These are phyloP conservation scores for Philereme transversata DNA, from an alignment of 2,888 invertebrate genomes.

Conservation along the genomic window DNA sequence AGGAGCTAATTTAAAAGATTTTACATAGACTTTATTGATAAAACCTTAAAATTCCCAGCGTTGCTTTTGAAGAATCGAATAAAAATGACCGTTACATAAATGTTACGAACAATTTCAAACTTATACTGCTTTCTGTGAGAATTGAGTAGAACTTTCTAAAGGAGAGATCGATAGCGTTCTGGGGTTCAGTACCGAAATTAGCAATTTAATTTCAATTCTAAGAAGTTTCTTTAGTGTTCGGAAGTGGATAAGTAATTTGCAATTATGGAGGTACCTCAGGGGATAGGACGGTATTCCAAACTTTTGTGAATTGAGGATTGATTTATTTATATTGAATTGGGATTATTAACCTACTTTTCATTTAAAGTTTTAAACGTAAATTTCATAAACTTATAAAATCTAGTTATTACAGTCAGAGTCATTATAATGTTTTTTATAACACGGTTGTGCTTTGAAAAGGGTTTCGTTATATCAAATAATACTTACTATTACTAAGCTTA, in stretches of 20 bases:
- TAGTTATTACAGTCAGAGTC: too few relatives aligned
- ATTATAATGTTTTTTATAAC: too few relatives aligned
- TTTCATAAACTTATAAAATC: too few relatives aligned
- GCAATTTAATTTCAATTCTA: constrained; percentile 71
- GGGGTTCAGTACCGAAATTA: constrained; percentile 67
- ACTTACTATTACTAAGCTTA: too few relatives aligned
- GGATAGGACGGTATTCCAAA: constrained; percentile 37
- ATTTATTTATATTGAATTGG: constrained; percentile 47
- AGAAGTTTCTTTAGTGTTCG: constrained; percentile 64
- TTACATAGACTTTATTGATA: too few relatives aligned
- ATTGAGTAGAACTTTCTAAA: constrained; percentile 50
- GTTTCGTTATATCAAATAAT: too few relatives aligned
- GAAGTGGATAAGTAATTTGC: constrained; percentile 64
- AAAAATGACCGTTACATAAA: constrained; percentile 39
- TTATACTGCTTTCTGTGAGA: constrained; percentile 50
- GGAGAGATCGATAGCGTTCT: constrained; percentile 62
- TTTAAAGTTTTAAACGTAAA: too few relatives aligned
- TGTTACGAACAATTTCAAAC: constrained; percentile 53
- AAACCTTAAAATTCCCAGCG: neutral
- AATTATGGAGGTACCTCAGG: constrained; percentile 52
- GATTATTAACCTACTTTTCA: neutral
- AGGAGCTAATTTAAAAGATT: too few relatives aligned
- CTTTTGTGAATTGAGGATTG: constrained; percentile 62
- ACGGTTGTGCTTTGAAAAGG: too few relatives aligned
- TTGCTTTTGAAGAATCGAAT: constrained; percentile 26